Conservation (phyloP, 2,888 invertebrate species). For the Dione juno region DNA sequence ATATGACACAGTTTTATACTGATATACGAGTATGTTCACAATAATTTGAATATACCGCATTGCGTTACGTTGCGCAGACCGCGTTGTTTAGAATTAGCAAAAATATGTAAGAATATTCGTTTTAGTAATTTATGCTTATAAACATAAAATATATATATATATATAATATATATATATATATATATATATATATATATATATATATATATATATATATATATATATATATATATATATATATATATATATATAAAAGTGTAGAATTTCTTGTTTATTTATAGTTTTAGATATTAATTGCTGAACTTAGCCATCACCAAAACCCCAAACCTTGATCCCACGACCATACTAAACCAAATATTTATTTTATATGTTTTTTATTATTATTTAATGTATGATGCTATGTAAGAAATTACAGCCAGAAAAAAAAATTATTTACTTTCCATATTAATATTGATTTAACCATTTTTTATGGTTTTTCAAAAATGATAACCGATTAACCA, state of each 20-base stretch:
- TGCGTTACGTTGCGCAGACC: background rate
- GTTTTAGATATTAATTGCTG: background rate
- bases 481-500: background rate
- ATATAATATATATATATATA: background rate
- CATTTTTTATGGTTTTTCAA: background rate
- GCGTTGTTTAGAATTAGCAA: background rate
- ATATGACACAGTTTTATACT: too few species aligned
- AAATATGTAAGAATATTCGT: background rate
- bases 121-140: too few species aligned
- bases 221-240: background rate
- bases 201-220: background rate
- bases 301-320: constrained; percentile 4
- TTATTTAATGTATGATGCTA: too few species aligned
- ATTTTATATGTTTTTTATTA: background rate
- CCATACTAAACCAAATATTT: background rate
- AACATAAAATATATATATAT: background rate
- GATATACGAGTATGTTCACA: too few species aligned
- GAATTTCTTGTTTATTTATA: too few species aligned
- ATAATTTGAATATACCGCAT: background rate
- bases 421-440: too few species aligned
- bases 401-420: too few species aligned
- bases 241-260: too few species aligned
- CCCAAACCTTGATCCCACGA: background rate
- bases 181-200: background rate
- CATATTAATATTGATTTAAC: background rate